Evolutionary conservation across 2,888 invertebrate genomes (phyloP), one percentile per base, ranked within the genome.

Genomic region (Clitarchus hookeri): DNA sequence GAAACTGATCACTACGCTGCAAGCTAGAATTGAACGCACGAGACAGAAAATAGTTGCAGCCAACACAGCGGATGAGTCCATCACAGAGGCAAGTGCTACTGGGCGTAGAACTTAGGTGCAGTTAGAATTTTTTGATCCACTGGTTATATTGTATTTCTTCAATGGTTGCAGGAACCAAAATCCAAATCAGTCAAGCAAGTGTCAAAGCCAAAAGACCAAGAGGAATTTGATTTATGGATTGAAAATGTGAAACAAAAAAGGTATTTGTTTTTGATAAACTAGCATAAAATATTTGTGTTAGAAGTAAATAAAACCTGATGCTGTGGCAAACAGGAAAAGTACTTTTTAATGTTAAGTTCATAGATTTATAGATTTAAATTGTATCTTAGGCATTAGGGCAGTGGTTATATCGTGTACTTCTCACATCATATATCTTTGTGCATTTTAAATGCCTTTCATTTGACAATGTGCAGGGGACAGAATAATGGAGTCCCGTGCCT

Each of bases 31-130:
- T 89, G 96, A 97, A 90, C 95, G 95, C 91, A 96, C 94, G 0
- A 95, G 95, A 89, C 95, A 95, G 89, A 96, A 96, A 89, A 96
- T 96, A 88, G 93, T 94, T 0, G 94, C 95, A 0, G 95, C 95
- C 0, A 95, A 95, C 88, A 94, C 94, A 2, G 93, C 94, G 0
- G 96, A 95, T 86, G 95, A 95, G 27, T 93, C 91, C 87, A 91
- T 92, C 83, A 89, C 88, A 88, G 90, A 90, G 88, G 90, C 89
- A 87, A 86, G 87, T 80, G 84, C 80, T 36, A 9, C 16, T n/a
- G n/a, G 23, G 16, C 65, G 3, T 65, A 19, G 65, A 65, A 65
- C 48, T 48, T 48, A 48, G 0, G 48, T 6, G 19, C 6, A 65
- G 65, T 23, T 36, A 36, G 2, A n/a, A 65, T 65, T 65, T 19